Evolutionary conservation across 2,888 invertebrate genomes (phyloP).

Genomic region (Mallateleia sp.): DNA sequence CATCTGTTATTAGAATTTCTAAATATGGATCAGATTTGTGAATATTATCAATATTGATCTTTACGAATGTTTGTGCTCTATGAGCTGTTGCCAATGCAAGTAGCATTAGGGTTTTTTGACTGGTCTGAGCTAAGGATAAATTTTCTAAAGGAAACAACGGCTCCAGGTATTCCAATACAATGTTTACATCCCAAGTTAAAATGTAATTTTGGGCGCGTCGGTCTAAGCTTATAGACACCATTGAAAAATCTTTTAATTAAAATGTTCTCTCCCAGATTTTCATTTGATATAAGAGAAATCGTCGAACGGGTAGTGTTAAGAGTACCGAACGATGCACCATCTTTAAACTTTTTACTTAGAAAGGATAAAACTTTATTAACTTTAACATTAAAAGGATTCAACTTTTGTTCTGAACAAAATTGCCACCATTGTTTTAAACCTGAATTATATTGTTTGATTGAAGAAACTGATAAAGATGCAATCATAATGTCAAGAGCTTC

Average conservation of each 20-base stretch:
- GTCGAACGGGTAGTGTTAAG: conserved; percentile 50
- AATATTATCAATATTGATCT: conserved; percentile 48
- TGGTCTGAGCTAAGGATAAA: conserved; percentile 10
- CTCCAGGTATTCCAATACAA: conserved; percentile 36
- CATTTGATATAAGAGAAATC: conserved; percentile 30
- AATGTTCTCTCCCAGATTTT: conserved; percentile 28
- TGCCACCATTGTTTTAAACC: conserved; percentile 47
- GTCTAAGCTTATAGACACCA: conserved; percentile 50
- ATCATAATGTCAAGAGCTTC: conserved; percentile 40
- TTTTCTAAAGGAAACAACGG: conserved; percentile 21
- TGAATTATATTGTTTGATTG: conserved; percentile 49
- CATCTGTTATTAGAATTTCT: conserved; percentile 53
- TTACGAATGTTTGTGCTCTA: conserved; percentile 52
- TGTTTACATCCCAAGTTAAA: conserved; percentile 82
- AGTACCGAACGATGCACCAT: conserved; percentile 37
- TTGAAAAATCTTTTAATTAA: conserved; percentile 65
- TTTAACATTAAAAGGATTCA: conserved; percentile 12
- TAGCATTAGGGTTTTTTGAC: conserved; percentile 28
- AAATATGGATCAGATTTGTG: conserved; percentile 14
- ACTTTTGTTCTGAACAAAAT: conserved; percentile 16
- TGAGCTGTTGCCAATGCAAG: conserved; percentile 33
- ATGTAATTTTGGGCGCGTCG: conserved; percentile 79
- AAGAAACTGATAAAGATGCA: conserved; percentile 22
- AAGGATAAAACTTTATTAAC: conserved; percentile 21
- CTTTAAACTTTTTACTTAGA: conserved; percentile 30